Base-by-base conservation (phyloP, 2,797 vertebrate species). In the Sebastes reedi region DNA sequence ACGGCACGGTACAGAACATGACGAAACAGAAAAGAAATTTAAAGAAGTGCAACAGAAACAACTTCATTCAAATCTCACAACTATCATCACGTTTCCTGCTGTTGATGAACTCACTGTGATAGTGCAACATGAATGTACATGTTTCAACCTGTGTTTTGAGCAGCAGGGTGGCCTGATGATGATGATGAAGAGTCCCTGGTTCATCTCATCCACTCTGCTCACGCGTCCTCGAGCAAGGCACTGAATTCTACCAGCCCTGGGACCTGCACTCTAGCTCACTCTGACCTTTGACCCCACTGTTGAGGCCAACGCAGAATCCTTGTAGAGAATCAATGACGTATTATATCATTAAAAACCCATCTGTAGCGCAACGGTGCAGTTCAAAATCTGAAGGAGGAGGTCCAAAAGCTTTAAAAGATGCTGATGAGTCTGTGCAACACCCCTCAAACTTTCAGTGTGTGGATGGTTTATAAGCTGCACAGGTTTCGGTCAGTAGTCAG, bases 171-270 rank as follows among this genome's bases (percentile, higher is more conserved):
- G 39, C 1, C 30, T 16, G 55, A 72, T 32, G 32, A 71, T 2
- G 62, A 66, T 4, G 29, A 61, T 18, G 59, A 5, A 32, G 30
- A 0, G 1, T 72, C 52, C 46, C 67, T 10, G n/a, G 29, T 34
- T 80, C 30, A 25, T 52, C 25, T 55, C 55, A 34, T 65, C 59
- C 32, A 11, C 65, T 68, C 59, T 65, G 77, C 58, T 67, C 16
- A 10, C 3, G 72, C 67, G 27, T 79, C 79, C 82, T 80, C 3
- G 20, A 79, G 77, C 83, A 91, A 91, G 87, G 87, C 91, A 89
- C 91, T 86, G 30, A 75, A 66, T 25, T 67, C 74, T 50, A n/a
- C n/a, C 54, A 73, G 70, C 67, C 34, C 39, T 9, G 42, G 6
- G 22, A 73, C 66, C 25, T 30, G 30, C 20, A 61, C 9, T 6